phyloP scores from a whole-genome alignment of 2,888 invertebrate genomes.

The Scaptomyza parva region DNA sequence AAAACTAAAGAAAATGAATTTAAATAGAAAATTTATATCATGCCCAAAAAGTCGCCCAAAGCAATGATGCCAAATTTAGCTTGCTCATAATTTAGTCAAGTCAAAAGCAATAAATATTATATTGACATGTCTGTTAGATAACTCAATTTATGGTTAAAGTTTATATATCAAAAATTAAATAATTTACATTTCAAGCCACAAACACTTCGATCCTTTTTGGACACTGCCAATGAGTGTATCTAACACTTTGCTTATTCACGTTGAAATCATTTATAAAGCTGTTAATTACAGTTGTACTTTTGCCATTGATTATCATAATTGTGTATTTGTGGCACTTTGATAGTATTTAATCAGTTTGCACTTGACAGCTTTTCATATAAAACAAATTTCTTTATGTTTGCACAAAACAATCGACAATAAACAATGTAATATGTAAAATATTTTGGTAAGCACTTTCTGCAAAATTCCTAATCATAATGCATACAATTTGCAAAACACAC shows the following conservation, averaged over 20 bases:
- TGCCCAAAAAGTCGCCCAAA: background rate
- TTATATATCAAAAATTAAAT: background rate
- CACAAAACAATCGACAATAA: constrained; percentile 26
- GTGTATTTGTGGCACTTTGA: background rate
- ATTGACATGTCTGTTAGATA: background rate
- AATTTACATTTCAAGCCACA: background rate
- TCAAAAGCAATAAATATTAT: background rate
- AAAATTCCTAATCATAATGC: constrained; percentile 53
- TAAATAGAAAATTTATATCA: background rate
- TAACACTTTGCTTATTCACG: background rate
- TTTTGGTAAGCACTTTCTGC: constrained; percentile 32
- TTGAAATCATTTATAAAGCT: background rate
- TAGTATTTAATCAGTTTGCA: background rate
- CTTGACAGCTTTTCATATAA: background rate
- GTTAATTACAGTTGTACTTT: constrained; percentile 6
- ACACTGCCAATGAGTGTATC: background rate
- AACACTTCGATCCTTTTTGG: background rate
- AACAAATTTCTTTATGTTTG: constrained; percentile 12
- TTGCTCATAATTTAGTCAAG: background rate
- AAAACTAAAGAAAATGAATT: background rate
- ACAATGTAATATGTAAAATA: constrained; percentile 17
- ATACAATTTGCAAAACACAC: constrained; percentile 53
- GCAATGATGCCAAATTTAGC: background rate
- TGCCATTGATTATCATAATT: background rate
- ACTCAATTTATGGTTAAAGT: background rate